These are phyloP conservation scores for Callaeas wilsoni DNA, from an alignment of 2,113 vertebrate species.

Conservation along the genomic window DNA sequence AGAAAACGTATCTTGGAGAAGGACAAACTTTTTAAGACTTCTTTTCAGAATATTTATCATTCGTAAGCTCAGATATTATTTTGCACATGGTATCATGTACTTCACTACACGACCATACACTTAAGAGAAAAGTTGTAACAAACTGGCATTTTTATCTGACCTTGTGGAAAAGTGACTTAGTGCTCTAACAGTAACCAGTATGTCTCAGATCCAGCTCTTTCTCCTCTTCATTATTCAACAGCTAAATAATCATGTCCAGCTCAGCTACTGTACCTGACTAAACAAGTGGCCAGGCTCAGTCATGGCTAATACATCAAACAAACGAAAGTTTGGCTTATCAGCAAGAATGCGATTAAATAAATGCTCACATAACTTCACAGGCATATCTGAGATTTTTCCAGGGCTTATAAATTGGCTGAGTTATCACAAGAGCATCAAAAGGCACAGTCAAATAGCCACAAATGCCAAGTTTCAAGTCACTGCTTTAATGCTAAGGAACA, in stretches of 20 bases:
- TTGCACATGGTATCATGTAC: background rate
- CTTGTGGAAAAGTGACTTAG: background rate
- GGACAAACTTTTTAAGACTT: background rate
- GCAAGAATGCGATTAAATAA: constrained; percentile 41
- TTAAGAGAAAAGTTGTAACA: background rate
- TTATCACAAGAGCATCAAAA: constrained; percentile 53
- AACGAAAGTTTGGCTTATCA: background rate
- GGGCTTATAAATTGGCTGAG: constrained; percentile 25
- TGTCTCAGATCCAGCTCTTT: background rate
- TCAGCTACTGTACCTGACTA: constrained; percentile 15
- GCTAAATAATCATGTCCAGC: background rate
- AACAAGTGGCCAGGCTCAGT: background rate
- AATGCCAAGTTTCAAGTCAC: constrained; percentile 11
- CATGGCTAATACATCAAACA: background rate
- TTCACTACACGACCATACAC: background rate
- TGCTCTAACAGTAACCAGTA: background rate
- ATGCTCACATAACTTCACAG: constrained; percentile 38
- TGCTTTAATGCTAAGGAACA: background rate
- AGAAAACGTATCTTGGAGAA: rapidly evolving
- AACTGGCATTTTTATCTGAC: background rate
- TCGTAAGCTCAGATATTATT: background rate
- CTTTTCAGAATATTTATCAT: background rate
- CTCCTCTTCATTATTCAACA: background rate
- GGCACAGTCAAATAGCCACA: background rate
- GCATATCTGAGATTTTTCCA: constrained; percentile 48